Conservation (phyloP, 2,888 invertebrate species). For the Philonicus albiceps region DNA sequence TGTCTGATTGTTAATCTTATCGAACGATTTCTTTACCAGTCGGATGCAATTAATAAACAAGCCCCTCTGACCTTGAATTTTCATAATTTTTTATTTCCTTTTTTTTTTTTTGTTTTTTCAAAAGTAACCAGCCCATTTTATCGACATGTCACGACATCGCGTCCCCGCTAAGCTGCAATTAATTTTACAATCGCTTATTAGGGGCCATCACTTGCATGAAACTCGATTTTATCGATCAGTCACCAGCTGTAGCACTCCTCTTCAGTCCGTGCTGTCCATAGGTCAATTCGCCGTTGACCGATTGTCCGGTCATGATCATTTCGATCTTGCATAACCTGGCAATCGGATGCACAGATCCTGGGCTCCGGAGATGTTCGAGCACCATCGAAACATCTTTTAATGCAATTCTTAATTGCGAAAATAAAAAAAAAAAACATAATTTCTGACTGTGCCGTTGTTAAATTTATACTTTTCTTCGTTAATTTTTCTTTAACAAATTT, state of each 20-base stretch:
- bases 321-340: background rate
- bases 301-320: background rate
- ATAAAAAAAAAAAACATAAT: background rate
- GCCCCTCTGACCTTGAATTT: background rate
- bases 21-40: background rate
- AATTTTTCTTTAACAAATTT: background rate
- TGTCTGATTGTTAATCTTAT: background rate
- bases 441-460: background rate
- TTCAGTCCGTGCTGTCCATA: background rate
- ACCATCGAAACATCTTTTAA: background rate
- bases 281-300: background rate
- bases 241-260: background rate
- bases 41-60: background rate
- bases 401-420: background rate
- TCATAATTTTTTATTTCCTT: background rate
- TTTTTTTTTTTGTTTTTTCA: no score
- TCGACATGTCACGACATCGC: conserved; percentile 12
- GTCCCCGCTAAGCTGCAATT: conserved; percentile 3
- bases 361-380: background rate
- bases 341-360: background rate
- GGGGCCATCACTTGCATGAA: background rate
- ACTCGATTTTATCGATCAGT: background rate
- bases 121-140: background rate
- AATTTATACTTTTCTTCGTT: background rate
- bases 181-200: conserved; percentile 18